A percentile compares a stretch with the other conserved stretches of the same genome.
Conservation (phyloP, 2,113 vertebrate genomes). For the Athene cunicularia region DNA sequence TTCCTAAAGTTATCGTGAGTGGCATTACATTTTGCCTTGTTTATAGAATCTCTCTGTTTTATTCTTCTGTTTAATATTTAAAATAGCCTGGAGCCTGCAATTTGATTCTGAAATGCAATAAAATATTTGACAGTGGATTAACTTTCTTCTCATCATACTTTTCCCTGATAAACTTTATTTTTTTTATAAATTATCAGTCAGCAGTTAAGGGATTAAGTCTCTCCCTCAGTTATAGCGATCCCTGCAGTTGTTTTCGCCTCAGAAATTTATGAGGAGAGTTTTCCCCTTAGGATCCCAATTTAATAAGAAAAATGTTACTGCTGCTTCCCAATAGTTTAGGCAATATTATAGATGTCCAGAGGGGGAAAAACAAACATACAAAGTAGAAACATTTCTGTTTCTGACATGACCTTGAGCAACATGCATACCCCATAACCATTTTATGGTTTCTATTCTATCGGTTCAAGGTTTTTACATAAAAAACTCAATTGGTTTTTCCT, state of each 20-base stretch:
- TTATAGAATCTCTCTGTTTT: neutral
- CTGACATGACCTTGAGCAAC: neutral
- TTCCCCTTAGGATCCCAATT: neutral
- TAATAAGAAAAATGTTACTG: neutral
- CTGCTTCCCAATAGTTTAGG: neutral
- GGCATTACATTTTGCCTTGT: neutral
- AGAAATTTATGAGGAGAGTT: neutral
- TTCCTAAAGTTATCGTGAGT: neutral
- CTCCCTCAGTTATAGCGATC: neutral
- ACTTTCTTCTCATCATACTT: neutral
- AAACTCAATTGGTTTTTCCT: neutral
- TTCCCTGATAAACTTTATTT: neutral
- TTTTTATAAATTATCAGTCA: neutral
- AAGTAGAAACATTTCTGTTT: neutral
- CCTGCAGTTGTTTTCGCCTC: neutral
- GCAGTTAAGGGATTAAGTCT: neutral
- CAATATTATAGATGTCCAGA: neutral
- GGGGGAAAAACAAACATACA: neutral
- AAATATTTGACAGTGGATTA: neutral
- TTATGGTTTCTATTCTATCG: neutral
- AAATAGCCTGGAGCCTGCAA: neutral
- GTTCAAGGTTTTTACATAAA: neutral
- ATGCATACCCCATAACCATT: neutral
- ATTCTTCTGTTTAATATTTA: neutral
- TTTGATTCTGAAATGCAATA: neutral